phyloP scores from a whole-genome alignment of 2,113 vertebrate genomes.

The Tinamus guttatus region DNA sequence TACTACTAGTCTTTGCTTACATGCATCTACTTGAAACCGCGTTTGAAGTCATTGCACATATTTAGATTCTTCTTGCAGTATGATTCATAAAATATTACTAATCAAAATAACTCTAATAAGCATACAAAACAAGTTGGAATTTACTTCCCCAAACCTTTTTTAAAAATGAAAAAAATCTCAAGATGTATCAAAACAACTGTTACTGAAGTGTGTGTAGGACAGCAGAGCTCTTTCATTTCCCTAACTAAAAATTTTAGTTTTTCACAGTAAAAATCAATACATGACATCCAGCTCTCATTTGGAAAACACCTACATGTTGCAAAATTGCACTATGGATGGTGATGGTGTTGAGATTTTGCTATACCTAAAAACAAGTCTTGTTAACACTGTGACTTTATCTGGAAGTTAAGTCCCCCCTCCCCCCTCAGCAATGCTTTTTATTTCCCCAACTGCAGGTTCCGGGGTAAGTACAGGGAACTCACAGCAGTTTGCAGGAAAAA shows the following conservation, averaged over 20 bases:
- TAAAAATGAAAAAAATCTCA: not conserved
- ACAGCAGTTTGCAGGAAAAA: not conserved
- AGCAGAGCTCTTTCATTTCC: not conserved
- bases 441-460: not conserved
- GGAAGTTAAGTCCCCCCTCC: not conserved
- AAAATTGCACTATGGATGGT: not conserved
- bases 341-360: not conserved
- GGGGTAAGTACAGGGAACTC: not conserved
- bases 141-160: slow-evolving; percentile 1
- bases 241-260: not conserved
- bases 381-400: not conserved
- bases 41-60: not conserved
- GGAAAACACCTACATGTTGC: not conserved
- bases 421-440: slow-evolving; percentile 1
- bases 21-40: not conserved
- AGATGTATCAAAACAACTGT: slow-evolving; percentile 19
- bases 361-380: not conserved
- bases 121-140: not conserved
- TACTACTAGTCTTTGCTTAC: not conserved
- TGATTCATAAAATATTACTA: not conserved
- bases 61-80: not conserved
- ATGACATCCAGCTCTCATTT: not conserved
- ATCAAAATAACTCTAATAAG: not conserved
- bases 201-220: not conserved
- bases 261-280: not conserved